Base-by-base conservation (phyloP, 2,797 vertebrate genomes). In the Antennarius maculatus region DNA sequence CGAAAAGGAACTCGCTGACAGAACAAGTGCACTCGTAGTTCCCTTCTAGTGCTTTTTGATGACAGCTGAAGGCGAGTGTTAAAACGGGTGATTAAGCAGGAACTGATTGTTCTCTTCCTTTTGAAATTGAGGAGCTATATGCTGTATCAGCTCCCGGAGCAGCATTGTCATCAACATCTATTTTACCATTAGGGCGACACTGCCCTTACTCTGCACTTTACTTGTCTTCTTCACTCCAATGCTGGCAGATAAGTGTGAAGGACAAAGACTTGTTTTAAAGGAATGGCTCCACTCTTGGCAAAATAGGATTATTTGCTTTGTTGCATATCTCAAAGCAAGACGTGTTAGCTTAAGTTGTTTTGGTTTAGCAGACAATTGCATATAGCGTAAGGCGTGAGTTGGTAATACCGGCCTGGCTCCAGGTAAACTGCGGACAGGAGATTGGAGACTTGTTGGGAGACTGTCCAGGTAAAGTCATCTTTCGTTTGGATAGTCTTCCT, bases 71-170 rank as follows among this genome's bases (percentile, higher is more conserved):
- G 77, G 78, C 28, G n/a, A 80, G 74, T 62, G 64, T 74, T 85
- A 76, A 86, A 86, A 81, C 15, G 83, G 77, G 80, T 67, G 87
- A 86, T 88, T 81, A 84, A 84, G 73, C 83, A 61, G 72, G 45
- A 72, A 73, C 69, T 71, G 77, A 87, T 81, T 78, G 76, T 84
- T 71, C 77, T 73, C 66, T 64, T 37, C 18, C 34, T 76, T 81
- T 74, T 77, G 74, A 87, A 78, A 80, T 37, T 43, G 73, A 67
- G 71, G 81, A 69, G 28, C 6, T 67, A 63, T 61, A 49, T 75
- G 81, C 81, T 74, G 72, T 41, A 71, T 89, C 84, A 89, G 80
- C 82, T 69, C 50, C 39, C 77, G 54, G 61, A 77, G 80, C 60
- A 69, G 84, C 80, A 41, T 69, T 69, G 70, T 85, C 84, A 87